Evolutionary conservation across 2,888 invertebrate genomes (phyloP).

Genomic region (Meloe dianella): DNA sequence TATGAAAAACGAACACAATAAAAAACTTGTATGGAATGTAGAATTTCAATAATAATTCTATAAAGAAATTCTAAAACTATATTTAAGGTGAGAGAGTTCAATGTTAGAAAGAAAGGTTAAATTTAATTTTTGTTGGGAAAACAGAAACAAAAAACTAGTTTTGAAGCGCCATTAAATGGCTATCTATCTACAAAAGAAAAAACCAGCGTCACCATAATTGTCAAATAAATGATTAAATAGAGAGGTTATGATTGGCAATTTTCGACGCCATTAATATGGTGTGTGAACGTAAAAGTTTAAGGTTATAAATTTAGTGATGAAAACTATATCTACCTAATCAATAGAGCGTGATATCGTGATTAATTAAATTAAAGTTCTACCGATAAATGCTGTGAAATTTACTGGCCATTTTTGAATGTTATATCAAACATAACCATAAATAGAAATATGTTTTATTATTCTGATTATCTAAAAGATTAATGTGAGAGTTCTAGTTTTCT

Average conservation of each 20-base stretch:
- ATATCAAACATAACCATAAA: background rate
- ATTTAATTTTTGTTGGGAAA: background rate
- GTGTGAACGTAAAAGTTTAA: too few relatives aligned
- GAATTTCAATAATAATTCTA: background rate
- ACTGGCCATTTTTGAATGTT: background rate
- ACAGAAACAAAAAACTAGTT: background rate
- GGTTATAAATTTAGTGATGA: too few relatives aligned
- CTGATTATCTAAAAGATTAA: background rate
- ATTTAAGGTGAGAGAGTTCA: background rate
- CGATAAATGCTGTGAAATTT: too few relatives aligned
- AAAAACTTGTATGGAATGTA: background rate
- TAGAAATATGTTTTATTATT: too few relatives aligned
- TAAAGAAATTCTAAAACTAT: too few relatives aligned
- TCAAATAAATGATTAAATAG: background rate
- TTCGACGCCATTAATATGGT: background rate
- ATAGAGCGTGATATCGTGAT: background rate
- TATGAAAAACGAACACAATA: background rate
- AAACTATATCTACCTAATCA: too few relatives aligned
- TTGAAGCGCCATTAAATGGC: background rate
- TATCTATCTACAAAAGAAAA: too few relatives aligned
- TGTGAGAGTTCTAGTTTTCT: slow-evolving; percentile 1
- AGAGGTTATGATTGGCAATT: background rate
- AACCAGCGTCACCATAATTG: background rate
- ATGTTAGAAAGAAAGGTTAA: background rate
- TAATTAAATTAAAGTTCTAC: too few relatives aligned